These are phyloP conservation scores for Stenodera caucasica DNA, from an alignment of 2,888 invertebrate species.

Conservation along the genomic window DNA sequence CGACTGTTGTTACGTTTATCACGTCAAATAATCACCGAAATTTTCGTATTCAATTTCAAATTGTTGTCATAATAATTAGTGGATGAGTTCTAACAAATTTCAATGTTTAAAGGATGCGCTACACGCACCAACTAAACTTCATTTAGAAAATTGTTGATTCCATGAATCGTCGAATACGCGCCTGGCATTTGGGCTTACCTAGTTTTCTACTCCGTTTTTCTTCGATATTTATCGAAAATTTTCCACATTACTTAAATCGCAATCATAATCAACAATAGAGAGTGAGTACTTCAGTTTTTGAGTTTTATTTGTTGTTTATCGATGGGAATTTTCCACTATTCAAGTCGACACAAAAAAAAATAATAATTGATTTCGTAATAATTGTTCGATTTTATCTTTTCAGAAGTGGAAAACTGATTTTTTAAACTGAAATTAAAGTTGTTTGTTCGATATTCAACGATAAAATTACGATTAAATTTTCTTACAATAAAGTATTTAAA, in stretches of 20 bases:
- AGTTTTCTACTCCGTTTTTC: no score
- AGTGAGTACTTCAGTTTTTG: no score
- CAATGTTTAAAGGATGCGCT: conserved; percentile 23
- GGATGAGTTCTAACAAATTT: conserved; percentile 6
- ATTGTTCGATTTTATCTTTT: background rate
- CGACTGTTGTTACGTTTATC: no score
- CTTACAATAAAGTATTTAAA: no score
- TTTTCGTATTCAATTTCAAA: background rate
- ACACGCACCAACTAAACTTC: conserved; percentile 23
- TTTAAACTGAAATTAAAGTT: no score
- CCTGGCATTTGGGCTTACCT: conserved; percentile 22
- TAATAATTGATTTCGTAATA: background rate
- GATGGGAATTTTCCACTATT: conserved; percentile 1
- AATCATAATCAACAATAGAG: no score
- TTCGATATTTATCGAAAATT: no score
- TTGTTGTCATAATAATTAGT: conserved; percentile 8
- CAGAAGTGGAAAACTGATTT: no score
- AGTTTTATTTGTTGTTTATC: no score
- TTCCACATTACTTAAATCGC: no score
- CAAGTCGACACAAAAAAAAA: background rate
- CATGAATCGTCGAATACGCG: conserved; percentile 20
- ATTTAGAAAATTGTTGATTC: conserved; percentile 20
- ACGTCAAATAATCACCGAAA: conserved; percentile 6
- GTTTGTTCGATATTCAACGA: no score
- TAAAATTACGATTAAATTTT: no score